phyloP scores from a whole-genome alignment of 2,797 vertebrate species.

The Hybognathus amarus region DNA sequence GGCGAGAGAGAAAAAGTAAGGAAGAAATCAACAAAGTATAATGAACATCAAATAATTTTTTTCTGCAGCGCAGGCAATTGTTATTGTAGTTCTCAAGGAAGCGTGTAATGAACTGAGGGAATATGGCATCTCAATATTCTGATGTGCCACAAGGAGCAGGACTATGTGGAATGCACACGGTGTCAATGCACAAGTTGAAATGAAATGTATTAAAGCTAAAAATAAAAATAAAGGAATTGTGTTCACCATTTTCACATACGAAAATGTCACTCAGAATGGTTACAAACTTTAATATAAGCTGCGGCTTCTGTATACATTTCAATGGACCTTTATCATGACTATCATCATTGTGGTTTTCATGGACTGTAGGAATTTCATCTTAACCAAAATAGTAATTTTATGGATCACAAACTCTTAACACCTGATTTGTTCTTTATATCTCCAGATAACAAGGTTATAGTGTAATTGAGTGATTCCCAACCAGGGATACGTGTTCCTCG shows the following conservation, averaged over 20 bases:
- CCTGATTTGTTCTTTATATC: constrained; percentile 6
- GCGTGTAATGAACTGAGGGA: constrained; percentile 79
- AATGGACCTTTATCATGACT: not conserved
- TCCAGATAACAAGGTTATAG: constrained; percentile 4
- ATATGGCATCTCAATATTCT: constrained; percentile 70
- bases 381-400: not conserved
- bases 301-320: not conserved
- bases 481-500: not conserved
- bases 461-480: not conserved
- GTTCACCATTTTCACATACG: not conserved
- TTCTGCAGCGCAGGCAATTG: constrained; percentile 66
- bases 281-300: not conserved
- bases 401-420: constrained; percentile 37
- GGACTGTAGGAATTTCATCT: constrained; percentile 2
- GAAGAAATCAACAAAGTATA: constrained; percentile 71
- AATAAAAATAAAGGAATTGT: not conserved
- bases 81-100: constrained; percentile 74
- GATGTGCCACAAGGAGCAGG: constrained; percentile 42
- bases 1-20: constrained; percentile 37
- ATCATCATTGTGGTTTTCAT: not conserved
- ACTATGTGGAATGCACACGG: constrained; percentile 24
- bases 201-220: not conserved
- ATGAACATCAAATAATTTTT: constrained; percentile 78
- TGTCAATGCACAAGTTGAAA: constrained; percentile 5
- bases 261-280: not conserved